A percentile compares a stretch with the other conserved stretches of the same genome.
Conservation (phyloP, 92 coral and sea anemone species). For the Pocillopora meandrina region DNA sequence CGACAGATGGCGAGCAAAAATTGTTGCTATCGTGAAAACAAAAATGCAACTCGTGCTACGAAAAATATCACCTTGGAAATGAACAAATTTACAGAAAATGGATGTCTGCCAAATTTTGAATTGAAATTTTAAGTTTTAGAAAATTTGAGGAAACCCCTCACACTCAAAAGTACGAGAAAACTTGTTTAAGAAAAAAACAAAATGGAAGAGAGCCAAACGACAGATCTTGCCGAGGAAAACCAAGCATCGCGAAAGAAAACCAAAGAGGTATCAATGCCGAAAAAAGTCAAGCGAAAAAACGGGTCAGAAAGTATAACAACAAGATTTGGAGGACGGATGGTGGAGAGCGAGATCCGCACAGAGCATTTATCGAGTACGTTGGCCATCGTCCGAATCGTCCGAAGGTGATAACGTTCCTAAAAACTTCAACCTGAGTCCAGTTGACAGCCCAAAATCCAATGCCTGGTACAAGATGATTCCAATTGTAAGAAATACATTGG, state of each 20-base stretch:
- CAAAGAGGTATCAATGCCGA: too few species aligned
- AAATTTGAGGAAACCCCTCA: too few species aligned
- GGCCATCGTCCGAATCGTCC: conserved; percentile 35
- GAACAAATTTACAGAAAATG: too few species aligned
- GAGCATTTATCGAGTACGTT: background rate
- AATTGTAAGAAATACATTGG: conserved; percentile 35
- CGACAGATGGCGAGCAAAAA: background rate
- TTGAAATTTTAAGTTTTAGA: too few species aligned
- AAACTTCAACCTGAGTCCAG: background rate
- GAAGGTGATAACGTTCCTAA: background rate
- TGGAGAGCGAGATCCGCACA: background rate
- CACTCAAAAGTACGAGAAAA: too few species aligned
- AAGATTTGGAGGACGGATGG: conserved; percentile 51
- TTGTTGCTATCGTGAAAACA: background rate
- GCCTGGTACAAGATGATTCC: conserved; percentile 30
- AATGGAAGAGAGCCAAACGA: too few species aligned
- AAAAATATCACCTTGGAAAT: too few species aligned
- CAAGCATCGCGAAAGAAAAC: too few species aligned
- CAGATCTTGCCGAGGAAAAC: too few species aligned
- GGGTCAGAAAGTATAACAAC: conserved; percentile 23
- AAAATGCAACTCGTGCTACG: too few species aligned
- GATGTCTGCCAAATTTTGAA: too few species aligned
- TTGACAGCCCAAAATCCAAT: conserved; percentile 28
- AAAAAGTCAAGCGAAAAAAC: background rate
- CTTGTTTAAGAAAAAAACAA: too few species aligned